Percentiles rank a stretch among this genome's conserved stretches.
phyloP scores from a whole-genome alignment of 2,113 vertebrate species.

The Menidia beryllina region DNA sequence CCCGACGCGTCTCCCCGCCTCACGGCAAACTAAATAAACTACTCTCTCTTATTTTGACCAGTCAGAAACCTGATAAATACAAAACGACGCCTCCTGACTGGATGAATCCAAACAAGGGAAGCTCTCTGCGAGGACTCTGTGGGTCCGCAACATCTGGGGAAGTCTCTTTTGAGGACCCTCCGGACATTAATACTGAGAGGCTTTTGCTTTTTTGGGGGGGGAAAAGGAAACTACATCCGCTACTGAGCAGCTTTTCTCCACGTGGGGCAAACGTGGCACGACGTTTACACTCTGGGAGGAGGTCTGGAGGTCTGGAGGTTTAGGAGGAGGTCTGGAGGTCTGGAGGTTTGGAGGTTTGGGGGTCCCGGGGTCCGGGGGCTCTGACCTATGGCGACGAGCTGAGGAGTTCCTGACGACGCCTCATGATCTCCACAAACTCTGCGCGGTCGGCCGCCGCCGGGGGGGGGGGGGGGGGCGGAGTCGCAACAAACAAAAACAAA shows the following conservation, averaged over 20 bases:
- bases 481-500: conserved; percentile 17
- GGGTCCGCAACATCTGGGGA: too few relatives aligned
- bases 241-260: conserved; percentile 13
- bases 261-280: conserved; percentile 56
- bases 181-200: conserved; percentile 45
- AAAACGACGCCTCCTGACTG: too few relatives aligned
- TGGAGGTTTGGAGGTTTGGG: too few relatives aligned
- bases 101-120: too few relatives aligned
- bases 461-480: conserved; percentile 65
- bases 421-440: conserved; percentile 78
- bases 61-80: too few relatives aligned
- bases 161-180: neutral
- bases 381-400: conserved; percentile 68
- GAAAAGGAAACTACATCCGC: neutral
- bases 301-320: neutral
- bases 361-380: neutral
- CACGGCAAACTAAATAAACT: too few relatives aligned
- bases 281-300: too few relatives aligned
- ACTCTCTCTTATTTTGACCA: too few relatives aligned
- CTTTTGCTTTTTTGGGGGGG: conserved; percentile 39
- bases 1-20: too few relatives aligned
- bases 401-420: conserved; percentile 75
- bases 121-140: too few relatives aligned
- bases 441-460: conserved; percentile 82
- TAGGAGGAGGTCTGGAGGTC: neutral